Evolutionary conservation across 2,113 vertebrate genomes (phyloP).

Genomic region (Hippopotamus amphibius): DNA sequence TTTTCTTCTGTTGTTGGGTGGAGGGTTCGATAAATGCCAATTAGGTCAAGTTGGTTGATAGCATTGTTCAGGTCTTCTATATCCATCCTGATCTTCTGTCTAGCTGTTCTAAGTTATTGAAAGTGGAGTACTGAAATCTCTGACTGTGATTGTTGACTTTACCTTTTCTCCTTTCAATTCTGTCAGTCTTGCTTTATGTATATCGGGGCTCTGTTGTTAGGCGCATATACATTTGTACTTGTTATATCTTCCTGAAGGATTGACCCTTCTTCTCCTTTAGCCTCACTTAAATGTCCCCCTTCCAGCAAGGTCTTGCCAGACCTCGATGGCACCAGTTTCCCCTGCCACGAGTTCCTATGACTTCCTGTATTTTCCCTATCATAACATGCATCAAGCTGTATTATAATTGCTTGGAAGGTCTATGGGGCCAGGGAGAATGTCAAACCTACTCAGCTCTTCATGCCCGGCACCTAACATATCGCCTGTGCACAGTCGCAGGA

Average conservation of each 20-base stretch:
- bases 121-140: background rate
- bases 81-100: background rate
- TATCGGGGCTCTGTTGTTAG: background rate
- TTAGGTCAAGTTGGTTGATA: background rate
- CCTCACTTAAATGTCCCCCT: background rate
- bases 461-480: background rate
- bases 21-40: fast-evolving
- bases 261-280: background rate
- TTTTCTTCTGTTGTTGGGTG: fast-evolving
- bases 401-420: too few species aligned
- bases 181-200: background rate
- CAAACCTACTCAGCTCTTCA: too few species aligned
- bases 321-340: background rate
- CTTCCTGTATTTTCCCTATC: background rate
- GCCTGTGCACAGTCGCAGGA: background rate
- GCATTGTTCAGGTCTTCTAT: background rate
- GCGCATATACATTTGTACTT: background rate
- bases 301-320: background rate
- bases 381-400: too few species aligned
- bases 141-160: background rate
- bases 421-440: background rate
- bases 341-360: background rate
- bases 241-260: background rate
- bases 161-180: background rate
- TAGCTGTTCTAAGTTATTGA: background rate